These are phyloP conservation scores for Rotaria macrura DNA, from an alignment of 2,888 invertebrate species.

Conservation along the genomic window DNA sequence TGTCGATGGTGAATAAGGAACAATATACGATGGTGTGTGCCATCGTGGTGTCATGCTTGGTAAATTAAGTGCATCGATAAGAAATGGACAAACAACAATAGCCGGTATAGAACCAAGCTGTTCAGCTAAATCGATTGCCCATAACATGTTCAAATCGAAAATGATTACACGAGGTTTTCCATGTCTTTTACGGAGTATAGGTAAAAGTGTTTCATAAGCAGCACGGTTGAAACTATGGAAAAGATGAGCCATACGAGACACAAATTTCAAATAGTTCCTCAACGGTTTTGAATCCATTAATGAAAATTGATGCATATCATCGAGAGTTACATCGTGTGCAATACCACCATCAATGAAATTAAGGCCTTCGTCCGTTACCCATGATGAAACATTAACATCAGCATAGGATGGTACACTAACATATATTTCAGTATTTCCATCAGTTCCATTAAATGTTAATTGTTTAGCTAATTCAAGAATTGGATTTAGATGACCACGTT, in stretches of 20 bases:
- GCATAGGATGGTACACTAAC: constrained; percentile 4
- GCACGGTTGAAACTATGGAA: not conserved
- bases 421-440: not conserved
- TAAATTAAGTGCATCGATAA: not conserved
- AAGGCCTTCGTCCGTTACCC: constrained; percentile 4
- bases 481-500: constrained; percentile 12
- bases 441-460: not conserved
- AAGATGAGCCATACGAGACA: not conserved
- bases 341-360: not conserved
- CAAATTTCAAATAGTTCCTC: not conserved
- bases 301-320: not conserved
- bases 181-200: not conserved
- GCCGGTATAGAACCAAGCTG: not conserved
- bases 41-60: not conserved
- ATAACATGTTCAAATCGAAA: constrained; percentile 1
- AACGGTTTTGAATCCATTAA: not conserved
- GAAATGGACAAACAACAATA: constrained; percentile 18
- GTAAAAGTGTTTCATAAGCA: not conserved
- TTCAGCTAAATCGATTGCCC: constrained; percentile 9
- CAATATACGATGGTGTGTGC: not conserved
- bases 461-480: constrained; percentile 7
- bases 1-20: not conserved
- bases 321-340: not conserved
- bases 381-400: not conserved
- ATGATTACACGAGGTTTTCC: not conserved